These are phyloP conservation scores for Reinhardtius hippoglossoides DNA, from an alignment of 2,113 vertebrate species.

Conservation along the genomic window DNA sequence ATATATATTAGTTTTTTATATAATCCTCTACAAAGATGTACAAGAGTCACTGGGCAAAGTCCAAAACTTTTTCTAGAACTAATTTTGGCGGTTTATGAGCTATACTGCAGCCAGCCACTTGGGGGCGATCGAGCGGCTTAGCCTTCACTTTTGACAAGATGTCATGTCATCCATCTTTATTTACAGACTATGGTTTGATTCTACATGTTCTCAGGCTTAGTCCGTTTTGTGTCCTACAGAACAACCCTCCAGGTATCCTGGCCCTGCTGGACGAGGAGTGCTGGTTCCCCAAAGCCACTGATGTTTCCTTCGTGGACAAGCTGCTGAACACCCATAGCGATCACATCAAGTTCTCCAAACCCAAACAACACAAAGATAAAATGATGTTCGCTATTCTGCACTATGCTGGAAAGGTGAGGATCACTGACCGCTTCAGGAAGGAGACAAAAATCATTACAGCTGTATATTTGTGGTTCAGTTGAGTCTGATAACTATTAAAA, in stretches of 20 bases:
- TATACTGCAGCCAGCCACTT: no score
- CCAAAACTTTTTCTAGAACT: no score
- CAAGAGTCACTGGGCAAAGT: no score
- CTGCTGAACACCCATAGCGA: conserved; percentile 88
- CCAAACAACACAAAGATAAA: conserved; percentile 94
- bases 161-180: no score
- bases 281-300: conserved; percentile 97
- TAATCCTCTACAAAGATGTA: no score
- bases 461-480: not conserved
- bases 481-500: no score
- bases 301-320: conserved; percentile 94
- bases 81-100: no score
- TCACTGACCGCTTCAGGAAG: not conserved
- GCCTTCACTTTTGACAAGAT: no score
- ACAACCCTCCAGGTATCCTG: conserved; percentile 94
- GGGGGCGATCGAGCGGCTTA: no score
- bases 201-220: not conserved
- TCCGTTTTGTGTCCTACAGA: conserved; percentile 77
- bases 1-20: no score
- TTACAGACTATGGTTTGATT: no score
- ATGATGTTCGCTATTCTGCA: conserved; percentile 93
- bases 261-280: conserved; percentile 96
- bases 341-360: conserved; percentile 93
- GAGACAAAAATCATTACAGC: not conserved
- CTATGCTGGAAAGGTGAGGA: conserved; percentile 92